phyloP scores from a whole-genome alignment of 2,113 vertebrate genomes.

The Istiophorus platypterus region DNA sequence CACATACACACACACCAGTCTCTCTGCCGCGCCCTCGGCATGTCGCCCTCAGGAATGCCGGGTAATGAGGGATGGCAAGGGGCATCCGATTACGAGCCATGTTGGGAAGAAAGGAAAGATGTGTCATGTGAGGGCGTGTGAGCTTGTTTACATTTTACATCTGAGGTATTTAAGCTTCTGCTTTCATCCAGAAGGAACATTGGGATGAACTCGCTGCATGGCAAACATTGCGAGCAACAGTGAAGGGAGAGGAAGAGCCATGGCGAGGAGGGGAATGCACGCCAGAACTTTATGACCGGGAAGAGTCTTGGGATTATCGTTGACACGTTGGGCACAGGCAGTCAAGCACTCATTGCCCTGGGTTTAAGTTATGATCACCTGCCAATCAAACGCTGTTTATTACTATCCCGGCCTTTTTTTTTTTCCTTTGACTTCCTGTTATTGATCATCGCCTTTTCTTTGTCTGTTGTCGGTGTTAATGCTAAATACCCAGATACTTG shows the following conservation, averaged over 20 bases:
- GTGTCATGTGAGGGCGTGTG: constrained; percentile 56
- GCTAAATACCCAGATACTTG: background rate
- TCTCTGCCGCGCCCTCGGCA: constrained; percentile 71
- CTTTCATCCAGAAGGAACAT: constrained; percentile 61
- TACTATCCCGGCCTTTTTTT: background rate
- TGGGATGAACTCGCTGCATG: constrained; percentile 33
- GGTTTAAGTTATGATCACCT: constrained; percentile 17
- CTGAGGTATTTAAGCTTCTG: constrained; percentile 35
- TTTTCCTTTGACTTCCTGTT: background rate
- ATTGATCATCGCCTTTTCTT: background rate
- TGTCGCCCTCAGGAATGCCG: constrained; percentile 75
- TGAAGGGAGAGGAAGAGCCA: constrained; percentile 51
- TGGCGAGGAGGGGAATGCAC: constrained; percentile 25
- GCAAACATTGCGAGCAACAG: constrained; percentile 42
- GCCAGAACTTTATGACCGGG: constrained; percentile 35
- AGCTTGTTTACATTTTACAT: constrained; percentile 68
- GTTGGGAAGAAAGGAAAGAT: constrained; percentile 75
- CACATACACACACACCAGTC: constrained; percentile 64
- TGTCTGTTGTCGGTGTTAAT: background rate
- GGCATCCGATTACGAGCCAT: constrained; percentile 72
- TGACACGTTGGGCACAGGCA: constrained; percentile 34
- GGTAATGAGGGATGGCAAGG: constrained; percentile 79
- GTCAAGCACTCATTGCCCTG: constrained; percentile 25
- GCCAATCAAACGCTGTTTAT: constrained; percentile 24
- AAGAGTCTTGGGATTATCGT: constrained; percentile 40